A percentile compares a stretch with the other conserved stretches of the same genome.
These are phyloP conservation scores for Holothuria leucospilota DNA, from an alignment of 53 echinoderm and acorn worm species.

Conservation along the genomic window DNA sequence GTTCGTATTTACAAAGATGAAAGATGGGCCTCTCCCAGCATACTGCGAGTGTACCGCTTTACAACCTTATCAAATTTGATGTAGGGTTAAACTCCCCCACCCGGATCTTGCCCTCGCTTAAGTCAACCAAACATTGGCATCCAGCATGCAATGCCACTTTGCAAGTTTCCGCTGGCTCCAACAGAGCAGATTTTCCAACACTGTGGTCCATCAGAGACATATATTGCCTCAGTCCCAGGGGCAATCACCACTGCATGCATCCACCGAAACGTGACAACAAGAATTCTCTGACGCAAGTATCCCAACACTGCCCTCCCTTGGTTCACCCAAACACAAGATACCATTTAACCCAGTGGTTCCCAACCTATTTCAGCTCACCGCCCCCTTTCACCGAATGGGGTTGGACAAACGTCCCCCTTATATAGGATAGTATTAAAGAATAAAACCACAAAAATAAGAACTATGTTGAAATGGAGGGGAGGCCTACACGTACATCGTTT, in stretches of 20 bases:
- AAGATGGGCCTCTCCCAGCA: neutral
- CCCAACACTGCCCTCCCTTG: neutral
- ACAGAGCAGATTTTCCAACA: slow-evolving; percentile 21
- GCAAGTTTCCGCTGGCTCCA: slow-evolving; percentile 17
- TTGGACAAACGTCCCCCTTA: no score
- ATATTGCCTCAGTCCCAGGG: slow-evolving; percentile 5
- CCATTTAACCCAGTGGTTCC: no score
- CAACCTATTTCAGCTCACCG: no score
- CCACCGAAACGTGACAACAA: slow-evolving; percentile 13
- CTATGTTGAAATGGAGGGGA: no score
- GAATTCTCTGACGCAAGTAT: neutral
- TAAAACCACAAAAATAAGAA: no score
- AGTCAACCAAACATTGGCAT: neutral
- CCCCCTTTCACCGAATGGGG: no score
- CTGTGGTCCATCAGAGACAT: slow-evolving; percentile 2
- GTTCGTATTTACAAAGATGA: no score
- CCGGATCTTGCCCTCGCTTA: neutral
- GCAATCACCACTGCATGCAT: slow-evolving; percentile 8
- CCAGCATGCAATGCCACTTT: neutral
- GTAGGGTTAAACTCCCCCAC: slow-evolving; percentile 27
- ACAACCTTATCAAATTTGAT: neutral
- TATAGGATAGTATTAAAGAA: no score
- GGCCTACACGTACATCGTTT: no score
- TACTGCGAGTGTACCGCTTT: neutral
- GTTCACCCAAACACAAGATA: slow-evolving; percentile 5